phyloP scores from a whole-genome alignment of 2,888 invertebrate species.

The Aphrophora alni region DNA sequence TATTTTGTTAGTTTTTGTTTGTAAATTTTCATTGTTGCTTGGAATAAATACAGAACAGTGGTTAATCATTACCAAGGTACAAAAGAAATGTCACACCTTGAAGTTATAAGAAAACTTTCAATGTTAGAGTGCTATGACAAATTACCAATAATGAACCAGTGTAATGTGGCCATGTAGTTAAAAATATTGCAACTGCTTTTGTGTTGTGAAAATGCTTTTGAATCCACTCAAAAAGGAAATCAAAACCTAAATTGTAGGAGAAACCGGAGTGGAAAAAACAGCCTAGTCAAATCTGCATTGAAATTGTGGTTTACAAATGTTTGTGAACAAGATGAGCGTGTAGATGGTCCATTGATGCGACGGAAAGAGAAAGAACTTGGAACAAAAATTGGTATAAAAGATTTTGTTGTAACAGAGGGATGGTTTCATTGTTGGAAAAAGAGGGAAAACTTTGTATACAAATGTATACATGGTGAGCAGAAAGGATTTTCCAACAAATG shows the following conservation, averaged over 20 bases:
- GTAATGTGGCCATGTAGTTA: too few species aligned
- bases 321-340: background rate
- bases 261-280: background rate
- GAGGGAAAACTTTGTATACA: background rate
- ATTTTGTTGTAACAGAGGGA: background rate
- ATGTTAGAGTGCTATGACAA: too few species aligned
- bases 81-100: background rate
- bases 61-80: background rate
- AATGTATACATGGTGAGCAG: background rate
- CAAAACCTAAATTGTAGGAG: background rate
- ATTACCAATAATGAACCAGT: too few species aligned
- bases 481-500: too few species aligned
- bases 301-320: background rate
- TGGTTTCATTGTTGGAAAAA: background rate
- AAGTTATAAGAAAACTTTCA: too few species aligned
- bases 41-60: too few species aligned
- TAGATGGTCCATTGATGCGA: background rate
- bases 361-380: background rate
- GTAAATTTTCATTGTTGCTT: too few species aligned
- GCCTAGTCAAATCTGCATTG: background rate
- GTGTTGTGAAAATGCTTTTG: background rate
- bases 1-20: too few species aligned
- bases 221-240: background rate
- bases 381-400: background rate
- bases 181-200: too few species aligned